phyloP scores from a whole-genome alignment of 2,113 vertebrate species.

The Dolichotis patagonum region DNA sequence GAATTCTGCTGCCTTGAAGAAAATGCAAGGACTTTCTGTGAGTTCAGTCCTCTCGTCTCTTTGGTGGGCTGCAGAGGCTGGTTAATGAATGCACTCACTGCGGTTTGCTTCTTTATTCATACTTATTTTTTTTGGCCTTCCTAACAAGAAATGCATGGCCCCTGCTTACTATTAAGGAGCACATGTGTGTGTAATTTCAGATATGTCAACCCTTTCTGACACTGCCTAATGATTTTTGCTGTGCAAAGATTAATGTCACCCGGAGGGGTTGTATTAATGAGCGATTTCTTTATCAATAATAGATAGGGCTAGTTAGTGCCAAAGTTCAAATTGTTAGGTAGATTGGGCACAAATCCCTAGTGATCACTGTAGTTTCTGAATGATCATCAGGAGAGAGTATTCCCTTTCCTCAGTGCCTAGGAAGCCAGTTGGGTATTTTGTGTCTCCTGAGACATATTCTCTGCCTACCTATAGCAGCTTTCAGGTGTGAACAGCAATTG shows the following conservation, averaged over 20 bases:
- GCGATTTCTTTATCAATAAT: conserved; percentile 65
- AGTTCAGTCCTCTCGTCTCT: background rate
- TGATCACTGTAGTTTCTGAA: conserved; percentile 37
- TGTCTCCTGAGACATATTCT: background rate
- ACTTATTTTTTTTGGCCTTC: background rate
- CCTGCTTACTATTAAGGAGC: background rate
- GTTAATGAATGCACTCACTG: background rate
- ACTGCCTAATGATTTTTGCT: conserved; percentile 42
- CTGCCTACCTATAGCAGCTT: background rate
- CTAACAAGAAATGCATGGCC: background rate
- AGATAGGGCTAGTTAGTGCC: conserved; percentile 30
- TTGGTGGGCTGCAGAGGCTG: background rate
- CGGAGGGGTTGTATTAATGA: conserved; percentile 62
- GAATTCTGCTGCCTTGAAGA: conserved; percentile 6
- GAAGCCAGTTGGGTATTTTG: background rate
- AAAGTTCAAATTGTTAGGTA: conserved; percentile 36
- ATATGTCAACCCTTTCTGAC: conserved; percentile 30
- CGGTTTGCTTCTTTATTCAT: background rate
- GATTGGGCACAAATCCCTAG: conserved; percentile 23
- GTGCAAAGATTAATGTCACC: conserved; percentile 52
- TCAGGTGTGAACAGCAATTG: background rate
- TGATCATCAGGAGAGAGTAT: conserved; percentile 9
- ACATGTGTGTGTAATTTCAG: conserved; percentile 1
- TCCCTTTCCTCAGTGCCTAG: background rate
- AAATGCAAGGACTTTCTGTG: background rate